Percentiles rank a stretch among this genome's conserved stretches.
Evolutionary conservation across 64 coral and sea anemone genomes (phyloP).

Genomic region (Stichodactyla mertensii): DNA sequence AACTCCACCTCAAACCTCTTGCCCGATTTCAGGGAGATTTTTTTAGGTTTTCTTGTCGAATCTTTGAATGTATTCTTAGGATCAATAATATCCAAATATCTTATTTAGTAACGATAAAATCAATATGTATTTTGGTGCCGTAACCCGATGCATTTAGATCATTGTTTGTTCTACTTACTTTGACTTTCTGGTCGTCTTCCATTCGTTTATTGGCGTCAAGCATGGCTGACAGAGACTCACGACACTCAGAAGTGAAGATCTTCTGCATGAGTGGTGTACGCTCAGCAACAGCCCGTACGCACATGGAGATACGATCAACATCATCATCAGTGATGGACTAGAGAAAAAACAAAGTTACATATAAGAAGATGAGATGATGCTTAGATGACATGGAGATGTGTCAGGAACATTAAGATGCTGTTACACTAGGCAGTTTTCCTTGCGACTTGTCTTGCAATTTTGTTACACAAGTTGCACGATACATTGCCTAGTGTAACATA

Average conservation of each 20-base stretch:
- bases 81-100: too few species aligned
- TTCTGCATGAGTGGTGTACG: conserved; percentile 88
- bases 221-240: conserved; percentile 86
- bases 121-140: too few species aligned
- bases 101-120: too few species aligned
- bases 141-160: not conserved
- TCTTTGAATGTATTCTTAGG: too few species aligned
- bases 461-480: too few species aligned
- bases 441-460: too few species aligned
- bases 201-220: conserved; percentile 83
- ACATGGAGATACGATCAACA: conserved; percentile 95
- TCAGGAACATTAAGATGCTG: too few species aligned
- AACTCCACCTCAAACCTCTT: too few species aligned
- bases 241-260: conserved; percentile 91
- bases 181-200: conserved; percentile 76
- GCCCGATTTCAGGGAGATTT: too few species aligned
- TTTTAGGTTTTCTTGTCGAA: too few species aligned
- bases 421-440: too few species aligned
- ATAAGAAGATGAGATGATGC: not conserved
- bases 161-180: conserved; percentile 25
- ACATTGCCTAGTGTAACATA: too few species aligned
- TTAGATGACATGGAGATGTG: not conserved
- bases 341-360: not conserved
- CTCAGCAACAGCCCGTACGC: conserved; percentile 86
- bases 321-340: conserved; percentile 97